Base-by-base conservation (phyloP, 64 coral and sea anemone species). In the Dendronephthya gigantea region DNA sequence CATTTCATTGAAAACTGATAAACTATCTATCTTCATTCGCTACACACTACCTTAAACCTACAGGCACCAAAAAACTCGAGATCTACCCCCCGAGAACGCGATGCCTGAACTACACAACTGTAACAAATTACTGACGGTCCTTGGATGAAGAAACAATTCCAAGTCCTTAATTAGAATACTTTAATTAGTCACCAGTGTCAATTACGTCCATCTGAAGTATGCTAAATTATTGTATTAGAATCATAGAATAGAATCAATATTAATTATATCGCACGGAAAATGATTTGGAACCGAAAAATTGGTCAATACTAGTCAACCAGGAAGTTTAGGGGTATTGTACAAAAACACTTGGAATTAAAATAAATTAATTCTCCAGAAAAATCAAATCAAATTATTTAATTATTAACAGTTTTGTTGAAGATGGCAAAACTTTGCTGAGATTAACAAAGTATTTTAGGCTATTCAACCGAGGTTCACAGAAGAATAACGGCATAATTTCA, bases 1-100 rank as follows among this genome's bases (percentile, higher is more conserved):
- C 55, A 62, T 62, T 62, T 62, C 19, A 62, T 62, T 62, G 55
- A 62, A 62, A 62, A 62, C 55, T 62, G 55, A 62, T 62, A n/a
- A 62, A 62, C 55, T 62, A 62, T 62, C 4, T 62, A 62, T 17
- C 55, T n/a, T 62, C 25, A 7, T 23, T 62, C 19, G 50, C 50
- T 52, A 52, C 50, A 52, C 50, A 22, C 50, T 22, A 10, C 23
- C 55, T 22, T 27, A 15, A 16, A 62, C 55, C 4, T 5, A n/a
- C 55, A 62, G 55, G 25, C 55, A 62, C 25, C 19, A 7, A 62
- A n/a, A 23, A 19, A 62, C 55, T 62, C 55, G 55, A 19, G 25
- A 62, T n/a, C 25, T 62, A 52, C 1, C 41, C 4, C 41, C 11
- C 41, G 11, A 45, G 41, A 6, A 45, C 19, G 19, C 55, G 8